Percentiles rank a stretch among this genome's conserved stretches.
Conservation (phyloP, 2,888 invertebrate species). For the Tethea ocularis region DNA sequence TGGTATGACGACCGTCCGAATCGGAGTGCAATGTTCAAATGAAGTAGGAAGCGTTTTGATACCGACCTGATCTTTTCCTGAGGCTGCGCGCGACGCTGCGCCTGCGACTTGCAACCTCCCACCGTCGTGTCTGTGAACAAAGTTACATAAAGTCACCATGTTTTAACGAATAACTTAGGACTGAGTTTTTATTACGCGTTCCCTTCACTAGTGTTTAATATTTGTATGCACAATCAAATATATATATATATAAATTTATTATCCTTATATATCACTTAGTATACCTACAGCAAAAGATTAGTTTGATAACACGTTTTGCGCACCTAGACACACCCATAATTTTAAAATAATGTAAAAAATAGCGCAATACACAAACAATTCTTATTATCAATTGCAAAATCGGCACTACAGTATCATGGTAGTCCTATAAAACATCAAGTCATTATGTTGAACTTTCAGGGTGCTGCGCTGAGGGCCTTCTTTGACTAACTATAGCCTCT, state of each 20-base stretch:
- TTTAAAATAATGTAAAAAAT: background rate
- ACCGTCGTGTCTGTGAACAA: constrained; percentile 68
- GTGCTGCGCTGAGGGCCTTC: too few species aligned
- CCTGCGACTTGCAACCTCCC: constrained; percentile 70
- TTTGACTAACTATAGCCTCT: too few species aligned
- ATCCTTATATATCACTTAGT: background rate
- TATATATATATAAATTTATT: background rate
- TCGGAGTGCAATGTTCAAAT: constrained; percentile 58
- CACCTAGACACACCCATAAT: background rate
- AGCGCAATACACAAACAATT: background rate
- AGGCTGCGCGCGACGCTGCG: constrained; percentile 63
- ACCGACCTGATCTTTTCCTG: constrained; percentile 76
- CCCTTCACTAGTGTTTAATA: background rate
- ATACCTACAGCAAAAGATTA: background rate
- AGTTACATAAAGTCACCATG: constrained; percentile 69
- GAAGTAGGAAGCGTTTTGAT: constrained; percentile 61
- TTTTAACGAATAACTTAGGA: constrained; percentile 15
- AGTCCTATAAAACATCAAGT: too few species aligned
- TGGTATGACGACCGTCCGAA: constrained; percentile 50
- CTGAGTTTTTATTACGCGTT: background rate
- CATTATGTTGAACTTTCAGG: too few species aligned
- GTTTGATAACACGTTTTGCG: background rate
- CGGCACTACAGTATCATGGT: too few species aligned
- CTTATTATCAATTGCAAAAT: background rate
- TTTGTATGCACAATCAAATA: background rate